Evolutionary conservation across 92 coral and sea anemone genomes (phyloP), one percentile per base, ranked within the genome.

Genomic region (Parazoanthus darwini): DNA sequence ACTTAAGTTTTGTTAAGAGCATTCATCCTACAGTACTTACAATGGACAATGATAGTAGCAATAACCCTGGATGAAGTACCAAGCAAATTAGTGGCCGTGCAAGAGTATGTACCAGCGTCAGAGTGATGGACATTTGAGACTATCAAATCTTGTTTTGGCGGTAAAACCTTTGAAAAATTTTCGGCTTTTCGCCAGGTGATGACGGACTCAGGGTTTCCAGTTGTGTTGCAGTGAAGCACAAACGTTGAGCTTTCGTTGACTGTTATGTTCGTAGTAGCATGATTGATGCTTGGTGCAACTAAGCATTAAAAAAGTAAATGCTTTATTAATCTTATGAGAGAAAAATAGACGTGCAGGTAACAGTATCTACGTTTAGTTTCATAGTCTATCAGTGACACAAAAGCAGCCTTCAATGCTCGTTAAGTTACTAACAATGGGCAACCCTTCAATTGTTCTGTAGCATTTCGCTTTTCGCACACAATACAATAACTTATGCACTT

Each of bases 141-240:
- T 29, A 63, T 70, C 75, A 83, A 56, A 0, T 59, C 51, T 33
- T 71, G 81, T 56, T 59, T 65, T 76, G 44, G 29, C 14, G 84
- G 81, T 9, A 77, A 43, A 35, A 63, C 65, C 36, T 43, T 84
- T 65, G 76, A 66, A 36, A 80, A 66, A n/a, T 70, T 44, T 38
- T 56, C 86, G 77, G 63, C 63, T 88, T 85, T 66, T 75, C 48
- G 46, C 93, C 92, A 89, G 16, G 88, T 81, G 33, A 91, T 73
- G 22, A 11, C 44, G 67, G 92, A 90, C 18, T 43, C 77, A 39
- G 92, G 93, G 37, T 91, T 80, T 72, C 93, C 92, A 68, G 78
- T 74, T 36, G 84, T 78, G 11, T 89, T 78, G 66, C 93, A 91
- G 65, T 80, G 48, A 8, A 89, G 58, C 2, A 78, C 36, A 13